A percentile compares a stretch with the other conserved stretches of the same genome.
Evolutionary conservation across 1,140 invertebrate species (phyloP).

Genomic region (Paralvinella palmiformis): DNA sequence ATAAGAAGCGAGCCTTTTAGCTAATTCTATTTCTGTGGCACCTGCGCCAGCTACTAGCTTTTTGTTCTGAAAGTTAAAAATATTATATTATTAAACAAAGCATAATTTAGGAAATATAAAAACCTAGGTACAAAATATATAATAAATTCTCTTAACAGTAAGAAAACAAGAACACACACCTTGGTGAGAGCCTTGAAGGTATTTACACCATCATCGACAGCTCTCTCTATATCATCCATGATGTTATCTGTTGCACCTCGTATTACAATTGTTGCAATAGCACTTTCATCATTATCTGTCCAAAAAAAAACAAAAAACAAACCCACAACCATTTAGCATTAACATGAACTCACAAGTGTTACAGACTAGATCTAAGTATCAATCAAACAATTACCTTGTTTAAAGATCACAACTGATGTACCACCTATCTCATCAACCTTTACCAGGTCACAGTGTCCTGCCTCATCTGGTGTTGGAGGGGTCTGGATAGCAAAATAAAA

Average conservation of each 20-base stretch:
- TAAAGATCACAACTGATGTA: constrained; percentile 87
- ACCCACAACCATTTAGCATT: not conserved
- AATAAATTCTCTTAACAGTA: not conserved
- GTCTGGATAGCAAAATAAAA: constrained; percentile 26
- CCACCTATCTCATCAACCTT: constrained; percentile 94
- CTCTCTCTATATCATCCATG: constrained; percentile 98
- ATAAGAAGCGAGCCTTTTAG: constrained; percentile 73
- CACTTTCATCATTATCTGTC: constrained; percentile 61
- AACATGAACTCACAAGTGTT: not conserved
- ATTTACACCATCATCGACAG: constrained; percentile 97
- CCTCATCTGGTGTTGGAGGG: constrained; percentile 80
- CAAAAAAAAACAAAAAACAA: not conserved
- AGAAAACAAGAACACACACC: constrained; percentile 51
- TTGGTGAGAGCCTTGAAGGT: constrained; percentile 88
- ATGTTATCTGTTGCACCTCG: constrained; percentile 95
- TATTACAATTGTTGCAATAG: constrained; percentile 80
- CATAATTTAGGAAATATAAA: not conserved
- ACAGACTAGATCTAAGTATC: not conserved
- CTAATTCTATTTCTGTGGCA: constrained; percentile 89
- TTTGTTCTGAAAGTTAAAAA: constrained; percentile 61
- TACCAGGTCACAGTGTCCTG: constrained; percentile 87
- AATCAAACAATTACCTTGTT: constrained; percentile 53
- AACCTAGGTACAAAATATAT: constrained; percentile 17
- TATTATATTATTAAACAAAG: constrained; percentile 18
- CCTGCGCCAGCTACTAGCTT: constrained; percentile 88